phyloP scores from a whole-genome alignment of 2,797 vertebrate genomes.

The Enteromius treurensis region DNA sequence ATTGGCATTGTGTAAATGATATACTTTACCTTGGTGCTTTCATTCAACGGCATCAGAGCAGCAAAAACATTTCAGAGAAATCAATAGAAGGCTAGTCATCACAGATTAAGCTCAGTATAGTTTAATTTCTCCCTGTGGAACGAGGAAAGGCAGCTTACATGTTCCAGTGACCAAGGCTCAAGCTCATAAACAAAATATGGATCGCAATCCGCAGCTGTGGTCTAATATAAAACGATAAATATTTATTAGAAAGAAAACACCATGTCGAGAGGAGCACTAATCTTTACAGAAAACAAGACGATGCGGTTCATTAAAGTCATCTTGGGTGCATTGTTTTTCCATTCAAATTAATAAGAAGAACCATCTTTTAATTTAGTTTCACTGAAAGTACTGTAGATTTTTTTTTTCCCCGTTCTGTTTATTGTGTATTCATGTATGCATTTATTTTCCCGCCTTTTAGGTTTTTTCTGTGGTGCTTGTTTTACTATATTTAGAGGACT shows the following conservation, averaged over 20 bases:
- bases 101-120: constrained; percentile 51
- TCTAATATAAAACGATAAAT: constrained; percentile 62
- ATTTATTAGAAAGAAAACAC: constrained; percentile 47
- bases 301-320: constrained; percentile 21
- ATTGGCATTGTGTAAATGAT: constrained; percentile 71
- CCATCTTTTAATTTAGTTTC: neutral
- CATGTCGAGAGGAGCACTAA: constrained; percentile 6
- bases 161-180: constrained; percentile 57
- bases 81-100: constrained; percentile 61
- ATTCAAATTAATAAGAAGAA: constrained; percentile 12
- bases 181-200: constrained; percentile 57
- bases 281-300: constrained; percentile 23
- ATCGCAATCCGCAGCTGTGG: constrained; percentile 61
- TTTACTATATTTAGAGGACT: neutral
- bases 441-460: neutral
- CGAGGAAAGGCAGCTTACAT: constrained; percentile 57
- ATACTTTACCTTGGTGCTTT: constrained; percentile 66
- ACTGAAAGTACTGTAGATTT: neutral
- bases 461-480: neutral
- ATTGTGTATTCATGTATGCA: neutral
- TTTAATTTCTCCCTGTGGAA: constrained; percentile 61
- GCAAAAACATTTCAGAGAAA: constrained; percentile 60
- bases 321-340: neutral
- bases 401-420: neutral
- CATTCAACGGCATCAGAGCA: constrained; percentile 55